phyloP scores from a whole-genome alignment of 2,888 invertebrate genomes.

The Electrophaes corylata region DNA sequence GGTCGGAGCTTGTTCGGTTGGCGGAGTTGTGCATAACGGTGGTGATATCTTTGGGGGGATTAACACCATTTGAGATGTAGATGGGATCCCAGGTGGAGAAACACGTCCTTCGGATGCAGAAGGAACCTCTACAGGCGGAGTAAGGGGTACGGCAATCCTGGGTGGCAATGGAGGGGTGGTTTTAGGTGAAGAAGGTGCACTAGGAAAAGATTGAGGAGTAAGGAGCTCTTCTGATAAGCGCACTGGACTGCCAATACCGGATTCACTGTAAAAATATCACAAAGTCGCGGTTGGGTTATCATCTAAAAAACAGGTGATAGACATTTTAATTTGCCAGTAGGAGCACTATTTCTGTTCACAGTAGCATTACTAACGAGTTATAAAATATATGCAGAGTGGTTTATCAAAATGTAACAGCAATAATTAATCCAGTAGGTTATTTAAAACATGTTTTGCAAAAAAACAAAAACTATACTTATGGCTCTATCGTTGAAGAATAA shows the following conservation, averaged over 20 bases:
- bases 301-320: no score
- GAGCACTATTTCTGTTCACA: no score
- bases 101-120: slow-evolving; percentile 47
- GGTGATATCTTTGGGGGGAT: slow-evolving; percentile 65
- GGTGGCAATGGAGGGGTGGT: slow-evolving; percentile 25
- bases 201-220: slow-evolving; percentile 68
- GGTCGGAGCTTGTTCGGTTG: slow-evolving; percentile 63
- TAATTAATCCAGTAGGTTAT: no score
- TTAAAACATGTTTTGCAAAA: no score
- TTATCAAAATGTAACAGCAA: no score
- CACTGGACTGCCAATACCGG: slow-evolving; percentile 75
- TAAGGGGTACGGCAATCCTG: slow-evolving; percentile 40
- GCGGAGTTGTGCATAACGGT: slow-evolving; percentile 75
- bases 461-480: no score
- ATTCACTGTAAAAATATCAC: slow-evolving; percentile 64
- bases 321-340: no score
- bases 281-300: neutral
- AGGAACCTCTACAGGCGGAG: slow-evolving; percentile 46
- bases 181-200: slow-evolving; percentile 26
- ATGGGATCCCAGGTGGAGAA: slow-evolving; percentile 47
- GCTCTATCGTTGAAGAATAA: no score
- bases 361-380: no score
- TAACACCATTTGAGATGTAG: slow-evolving; percentile 45
- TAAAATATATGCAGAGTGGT: no score
- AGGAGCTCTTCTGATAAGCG: slow-evolving; percentile 72